phyloP scores from a whole-genome alignment of 2,888 invertebrate genomes.

The Blastobasis adustella region DNA sequence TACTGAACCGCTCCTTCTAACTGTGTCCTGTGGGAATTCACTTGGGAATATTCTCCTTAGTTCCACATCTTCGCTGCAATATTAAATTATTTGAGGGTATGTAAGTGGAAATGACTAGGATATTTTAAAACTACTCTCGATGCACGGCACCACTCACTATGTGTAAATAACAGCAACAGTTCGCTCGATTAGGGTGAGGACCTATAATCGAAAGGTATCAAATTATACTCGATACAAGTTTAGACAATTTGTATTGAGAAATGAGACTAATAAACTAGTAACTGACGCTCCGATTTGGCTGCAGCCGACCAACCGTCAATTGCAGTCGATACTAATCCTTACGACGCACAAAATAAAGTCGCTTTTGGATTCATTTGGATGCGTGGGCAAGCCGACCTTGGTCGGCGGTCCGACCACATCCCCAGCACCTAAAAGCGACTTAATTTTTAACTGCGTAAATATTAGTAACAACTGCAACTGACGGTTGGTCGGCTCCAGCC shows the following conservation, averaged over 20 bases:
- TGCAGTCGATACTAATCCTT: no score
- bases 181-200: conserved; percentile 27
- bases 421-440: no score
- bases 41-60: conserved; percentile 55
- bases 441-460: no score
- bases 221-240: conserved; percentile 4
- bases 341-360: no score
- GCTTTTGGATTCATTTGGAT: no score
- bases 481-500: no score
- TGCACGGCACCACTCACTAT: conserved; percentile 42
- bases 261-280: not conserved
- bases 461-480: not conserved
- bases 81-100: no score
- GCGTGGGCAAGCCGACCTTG: no score
- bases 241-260: conserved; percentile 1
- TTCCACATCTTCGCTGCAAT: conserved; percentile 59
- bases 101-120: no score
- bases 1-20: conserved; percentile 45
- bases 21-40: conserved; percentile 59
- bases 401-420: no score
- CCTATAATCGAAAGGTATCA: conserved; percentile 22
- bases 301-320: no score
- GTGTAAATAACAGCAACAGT: conserved; percentile 47
- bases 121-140: not conserved
- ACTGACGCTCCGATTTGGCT: no score